Percentiles rank a stretch among this genome's conserved stretches.
Conservation (phyloP, 2,888 invertebrate genomes). For the Hydroisotoma schaefferi region DNA sequence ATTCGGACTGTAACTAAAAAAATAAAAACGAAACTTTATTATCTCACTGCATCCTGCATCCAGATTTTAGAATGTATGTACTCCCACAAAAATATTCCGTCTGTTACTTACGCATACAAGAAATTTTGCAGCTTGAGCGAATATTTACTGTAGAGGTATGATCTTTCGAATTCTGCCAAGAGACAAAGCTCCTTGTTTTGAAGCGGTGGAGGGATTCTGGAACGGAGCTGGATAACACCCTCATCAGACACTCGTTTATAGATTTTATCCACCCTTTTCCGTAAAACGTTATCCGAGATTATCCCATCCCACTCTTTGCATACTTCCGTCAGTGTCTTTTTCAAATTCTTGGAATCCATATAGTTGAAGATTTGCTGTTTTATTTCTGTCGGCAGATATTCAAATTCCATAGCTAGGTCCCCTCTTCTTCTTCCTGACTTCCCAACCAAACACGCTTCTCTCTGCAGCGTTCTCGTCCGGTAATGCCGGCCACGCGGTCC, state of each 20-base stretch:
- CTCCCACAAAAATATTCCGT: no score
- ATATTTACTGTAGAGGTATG: not conserved
- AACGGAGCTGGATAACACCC: conserved; percentile 6
- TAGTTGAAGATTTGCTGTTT: conserved; percentile 31
- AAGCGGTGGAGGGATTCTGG: not conserved
- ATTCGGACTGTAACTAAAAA: not conserved
- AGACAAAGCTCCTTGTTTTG: not conserved
- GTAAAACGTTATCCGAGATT: conserved; percentile 26
- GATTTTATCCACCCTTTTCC: conserved; percentile 18
- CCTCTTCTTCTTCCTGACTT: not conserved
- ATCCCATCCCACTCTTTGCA: conserved; percentile 30
- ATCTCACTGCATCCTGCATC: no score
- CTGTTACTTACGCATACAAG: not conserved
- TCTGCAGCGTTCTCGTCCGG: no score
- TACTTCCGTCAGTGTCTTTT: conserved; percentile 21
- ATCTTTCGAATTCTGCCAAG: not conserved
- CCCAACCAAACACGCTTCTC: no score
- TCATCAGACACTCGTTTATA: not conserved
- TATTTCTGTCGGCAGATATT: conserved; percentile 30
- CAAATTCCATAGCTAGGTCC: no score
- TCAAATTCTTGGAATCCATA: conserved; percentile 27
- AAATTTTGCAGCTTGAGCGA: not conserved
- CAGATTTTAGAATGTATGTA: no score
- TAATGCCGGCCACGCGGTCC: no score
- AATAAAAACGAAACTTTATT: not conserved